phyloP scores from a whole-genome alignment of 2,113 vertebrate genomes.

The Elephas maximus region DNA sequence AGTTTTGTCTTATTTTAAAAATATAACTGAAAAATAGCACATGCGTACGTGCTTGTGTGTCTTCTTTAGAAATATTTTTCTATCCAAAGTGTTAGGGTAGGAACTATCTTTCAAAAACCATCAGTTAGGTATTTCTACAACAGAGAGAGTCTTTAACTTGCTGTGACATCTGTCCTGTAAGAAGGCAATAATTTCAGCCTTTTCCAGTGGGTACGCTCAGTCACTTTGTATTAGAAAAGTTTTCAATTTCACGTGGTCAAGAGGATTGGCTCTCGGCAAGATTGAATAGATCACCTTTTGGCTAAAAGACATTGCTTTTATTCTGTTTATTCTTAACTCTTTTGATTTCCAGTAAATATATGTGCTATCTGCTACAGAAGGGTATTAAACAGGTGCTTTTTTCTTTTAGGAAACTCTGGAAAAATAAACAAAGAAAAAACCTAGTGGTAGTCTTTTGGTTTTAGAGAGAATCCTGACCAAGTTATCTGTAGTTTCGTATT shows the following conservation, averaged over 20 bases:
- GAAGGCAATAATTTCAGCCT: constrained; percentile 53
- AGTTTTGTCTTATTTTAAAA: neutral
- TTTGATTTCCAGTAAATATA: constrained; percentile 70
- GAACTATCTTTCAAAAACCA: constrained; percentile 51
- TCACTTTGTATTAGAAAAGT: constrained; percentile 61
- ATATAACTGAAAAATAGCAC: constrained; percentile 19
- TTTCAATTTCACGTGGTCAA: constrained; percentile 62
- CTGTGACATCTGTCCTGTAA: constrained; percentile 22
- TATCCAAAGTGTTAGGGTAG: constrained; percentile 21
- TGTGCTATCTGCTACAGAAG: neutral
- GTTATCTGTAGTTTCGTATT: neutral
- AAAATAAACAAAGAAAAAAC: neutral
- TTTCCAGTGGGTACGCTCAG: neutral
- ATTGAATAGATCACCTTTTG: constrained; percentile 54
- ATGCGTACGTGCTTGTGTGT: neutral
- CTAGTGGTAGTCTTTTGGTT: neutral
- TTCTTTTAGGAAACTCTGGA: neutral
- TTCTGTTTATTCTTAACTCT: constrained; percentile 57
- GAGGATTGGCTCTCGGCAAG: neutral
- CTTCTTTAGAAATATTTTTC: neutral
- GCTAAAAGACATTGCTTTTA: neutral
- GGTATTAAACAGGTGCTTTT: neutral
- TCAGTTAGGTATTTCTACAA: constrained; percentile 58
- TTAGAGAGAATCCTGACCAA: neutral
- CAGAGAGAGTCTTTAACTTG: constrained; percentile 50